Evolutionary conservation across 2,797 vertebrate genomes (phyloP), one percentile per base, ranked within the genome.

Genomic region (Coregonus ussuriensis): DNA sequence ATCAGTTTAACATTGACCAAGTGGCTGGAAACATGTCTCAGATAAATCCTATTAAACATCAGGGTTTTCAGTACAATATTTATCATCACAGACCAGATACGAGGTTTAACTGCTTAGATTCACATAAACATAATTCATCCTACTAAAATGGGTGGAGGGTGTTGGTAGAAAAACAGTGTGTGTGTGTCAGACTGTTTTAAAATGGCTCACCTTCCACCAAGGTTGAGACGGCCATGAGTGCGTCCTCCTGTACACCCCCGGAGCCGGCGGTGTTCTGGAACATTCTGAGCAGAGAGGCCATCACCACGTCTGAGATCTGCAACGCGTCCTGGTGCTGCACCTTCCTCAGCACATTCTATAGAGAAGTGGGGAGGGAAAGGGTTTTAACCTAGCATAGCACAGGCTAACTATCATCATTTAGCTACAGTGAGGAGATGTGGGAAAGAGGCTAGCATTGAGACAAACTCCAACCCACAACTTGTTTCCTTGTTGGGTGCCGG

Each of bases 191-290:
- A n/a, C 52, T 35, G 29, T 75, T 21, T 54, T 37, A 52, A 25
- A 31, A 63, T 1, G n/a, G 31, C 37, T 72, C 74, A 99, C 98
- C 98, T 96, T 99, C 98, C 2, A 99, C 97, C 81, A 99, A 91
- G 1, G 98, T 99, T 91, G 97, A 97, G 81, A 99, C 98, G 0
- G 98, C 98, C 97, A 99, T 99, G 54, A 99, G 93, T 0, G 98
- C 98, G 0, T 99, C 98, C 87, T 99, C 97, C 88, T 99, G 98
- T 6, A 99, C 97, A 0, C 95, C 96, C 0, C 98, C 98, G 0
- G 98, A 98, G 4, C 97, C 97, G 0, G 98, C 98, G 0, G 98
- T 99, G 94, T 97, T 99, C 93, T 99, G 97, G 82, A 99, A 99
- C 98, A 99, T 99, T 74, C 98, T 90, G 74, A 99, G 93, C 83